phyloP scores from a whole-genome alignment of 2,888 invertebrate genomes.

The Marronus borbonicus region DNA sequence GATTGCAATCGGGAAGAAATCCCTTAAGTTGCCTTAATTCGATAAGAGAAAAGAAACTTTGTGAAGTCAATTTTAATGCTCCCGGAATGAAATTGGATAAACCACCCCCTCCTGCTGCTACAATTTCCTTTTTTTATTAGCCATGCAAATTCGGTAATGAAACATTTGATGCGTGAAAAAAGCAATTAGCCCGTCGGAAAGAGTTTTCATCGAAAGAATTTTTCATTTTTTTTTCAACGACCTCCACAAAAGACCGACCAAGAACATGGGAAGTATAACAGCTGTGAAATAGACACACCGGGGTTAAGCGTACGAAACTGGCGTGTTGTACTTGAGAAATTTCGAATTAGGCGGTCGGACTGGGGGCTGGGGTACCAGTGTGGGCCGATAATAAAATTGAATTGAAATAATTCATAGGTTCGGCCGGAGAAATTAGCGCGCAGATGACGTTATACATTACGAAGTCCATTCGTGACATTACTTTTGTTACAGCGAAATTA shows the following conservation, averaged over 20 bases:
- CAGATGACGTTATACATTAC: slow-evolving; percentile 35
- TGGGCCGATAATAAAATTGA: slow-evolving; percentile 29
- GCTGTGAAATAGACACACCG: slow-evolving; percentile 3
- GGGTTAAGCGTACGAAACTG: no score
- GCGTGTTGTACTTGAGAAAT: background rate
- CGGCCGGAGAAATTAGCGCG: slow-evolving; percentile 17
- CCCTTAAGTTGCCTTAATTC: no score
- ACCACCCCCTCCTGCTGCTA: no score
- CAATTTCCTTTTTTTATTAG: slow-evolving; percentile 13
- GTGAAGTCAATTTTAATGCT: no score
- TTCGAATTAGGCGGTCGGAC: background rate
- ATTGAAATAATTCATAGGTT: slow-evolving; percentile 38
- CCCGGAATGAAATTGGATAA: no score
- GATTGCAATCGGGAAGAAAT: no score
- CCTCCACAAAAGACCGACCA: background rate
- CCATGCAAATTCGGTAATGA: slow-evolving; percentile 38
- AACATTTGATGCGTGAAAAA: slow-evolving; percentile 34
- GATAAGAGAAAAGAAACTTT: no score
- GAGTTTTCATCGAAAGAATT: background rate
- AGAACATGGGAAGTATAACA: background rate
- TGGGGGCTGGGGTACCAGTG: background rate
- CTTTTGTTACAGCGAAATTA: slow-evolving; percentile 27
- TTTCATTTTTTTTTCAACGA: slow-evolving; percentile 7
- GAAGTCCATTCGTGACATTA: slow-evolving; percentile 21
- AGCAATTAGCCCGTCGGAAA: slow-evolving; percentile 32